Evolutionary conservation across 1,140 invertebrate species (phyloP), one percentile per base, ranked within the genome.

Genomic region (Odontomachus brunneus): DNA sequence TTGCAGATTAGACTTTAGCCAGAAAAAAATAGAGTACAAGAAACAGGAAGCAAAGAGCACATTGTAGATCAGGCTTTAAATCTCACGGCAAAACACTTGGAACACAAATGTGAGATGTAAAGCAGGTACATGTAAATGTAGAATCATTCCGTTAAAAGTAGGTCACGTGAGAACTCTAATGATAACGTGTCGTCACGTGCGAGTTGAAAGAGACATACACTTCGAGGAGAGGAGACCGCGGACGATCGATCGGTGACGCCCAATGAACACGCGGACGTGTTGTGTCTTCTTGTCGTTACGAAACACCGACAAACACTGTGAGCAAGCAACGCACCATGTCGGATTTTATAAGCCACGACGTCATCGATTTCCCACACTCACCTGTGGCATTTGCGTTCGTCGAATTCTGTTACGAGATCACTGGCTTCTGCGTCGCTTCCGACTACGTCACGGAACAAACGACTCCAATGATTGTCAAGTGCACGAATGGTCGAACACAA

Each of bases 221-320:
- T 26, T 60, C 33, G 3, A 17, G 3, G 49, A 15, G 7, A 53
- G 49, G 60, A 22, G 81, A 26, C 2, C 1, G 12, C 14, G 19
- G 14, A n/a, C n/a, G n/a, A 57, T 33, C 22, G 48, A 53, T 72
- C n/a, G 84, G 38, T 49, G 14, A 83, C 71, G 62, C 71, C 69
- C 29, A 65, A 17, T 0, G 4, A 51, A 44, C 49, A 17, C 5
- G 1, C 1, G 38, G n/a, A n/a, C 22, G 17, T n/a, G 14, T 14
- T n/a, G 17, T n/a, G 14, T 14, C 44, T 15, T 3, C 9, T 9
- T 51, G 15, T 53, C 44, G 51, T 86, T 76, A 44, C 17, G 59
- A 76, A 85, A 76, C 48, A 67, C 24, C 29, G 65, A 55, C 17
- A 60, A 76, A 86, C n/a, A 78, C 33, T 44, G 12, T 5, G 29